Base-by-base conservation (phyloP, 2,888 invertebrate genomes). In the Diplazon laetatorius region DNA sequence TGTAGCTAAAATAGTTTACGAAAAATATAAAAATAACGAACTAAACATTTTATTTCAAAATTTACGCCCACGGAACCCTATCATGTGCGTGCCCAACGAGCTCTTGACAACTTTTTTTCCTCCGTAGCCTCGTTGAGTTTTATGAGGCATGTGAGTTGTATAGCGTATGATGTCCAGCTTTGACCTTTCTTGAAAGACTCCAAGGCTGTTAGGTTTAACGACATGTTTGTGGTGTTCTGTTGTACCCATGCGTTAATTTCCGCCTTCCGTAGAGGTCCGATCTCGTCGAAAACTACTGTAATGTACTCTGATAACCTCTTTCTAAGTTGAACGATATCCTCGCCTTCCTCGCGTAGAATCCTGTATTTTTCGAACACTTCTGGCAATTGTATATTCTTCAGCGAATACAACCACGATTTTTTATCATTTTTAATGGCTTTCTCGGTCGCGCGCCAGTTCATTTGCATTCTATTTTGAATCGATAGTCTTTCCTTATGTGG, bases 141-240 rank as follows among this genome's bases (percentile, higher is more conserved):
- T 30, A 59, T 20, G 20, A 60, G 42, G n/a, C 59, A 42, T 60
- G 39, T 60, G 39, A 59, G 59, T n/a, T 59, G 39, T 10, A 18
- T 59, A 10, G 59, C 16, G 59, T 39, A 37, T 2, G 59, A 6
- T 14, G 59, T 59, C 59, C 59, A 59, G 16, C 18, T 59, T 59
- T 59, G 39, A 1, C 16, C 16, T 59, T 9, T 3, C 39, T 37
- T 59, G 39, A 59, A 59, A 37, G 59, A 59, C 59, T 59, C 39
- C 16, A 59, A 39, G 37, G 59, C 18, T 14, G 39, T 59, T 18
- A 50, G 9, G 22, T 50, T 18, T 50, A 50, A 20, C 8, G 50
- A 25, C 55, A 55, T 55, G 12, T 55, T 55, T 30, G 30, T 39
- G 39, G 16, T 5, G 2, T 16, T 46, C 18, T 46, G 10, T 46